phyloP scores from a whole-genome alignment of 1,140 invertebrate genomes.

The Lepidurus apus region DNA sequence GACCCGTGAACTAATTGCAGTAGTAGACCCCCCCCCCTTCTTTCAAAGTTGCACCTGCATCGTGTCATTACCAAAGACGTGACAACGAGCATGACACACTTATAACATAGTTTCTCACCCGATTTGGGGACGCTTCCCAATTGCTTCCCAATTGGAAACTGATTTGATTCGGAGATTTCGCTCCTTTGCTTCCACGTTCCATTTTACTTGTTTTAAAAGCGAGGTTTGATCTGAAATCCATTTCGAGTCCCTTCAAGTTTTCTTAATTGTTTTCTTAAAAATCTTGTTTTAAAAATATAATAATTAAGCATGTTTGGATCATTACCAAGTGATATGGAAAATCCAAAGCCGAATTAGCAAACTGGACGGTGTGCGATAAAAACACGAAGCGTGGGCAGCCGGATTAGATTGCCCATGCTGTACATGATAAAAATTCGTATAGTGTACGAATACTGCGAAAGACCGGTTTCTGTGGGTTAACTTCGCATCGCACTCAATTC shows the following conservation, averaged over 20 bases:
- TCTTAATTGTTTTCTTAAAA: neutral
- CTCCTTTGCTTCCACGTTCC: too few relatives aligned
- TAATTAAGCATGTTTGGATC: neutral
- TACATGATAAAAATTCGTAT: neutral
- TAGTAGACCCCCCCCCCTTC: neutral
- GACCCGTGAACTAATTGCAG: conserved; percentile 11
- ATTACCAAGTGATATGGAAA: neutral
- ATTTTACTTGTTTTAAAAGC: too few relatives aligned
- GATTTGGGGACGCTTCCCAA: neutral
- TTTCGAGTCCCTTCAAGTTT: neutral
- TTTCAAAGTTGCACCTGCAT: neutral
- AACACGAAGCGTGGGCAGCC: neutral
- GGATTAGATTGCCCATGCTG: neutral
- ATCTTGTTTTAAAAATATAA: too few relatives aligned
- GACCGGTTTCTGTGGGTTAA: neutral
- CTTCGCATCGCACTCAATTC: neutral
- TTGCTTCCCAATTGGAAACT: neutral
- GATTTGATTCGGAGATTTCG: neutral
- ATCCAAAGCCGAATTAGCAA: neutral
- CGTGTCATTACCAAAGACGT: neutral
- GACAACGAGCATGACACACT: neutral
- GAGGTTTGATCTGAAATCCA: neutral
- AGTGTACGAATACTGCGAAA: neutral
- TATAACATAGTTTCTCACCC: neutral
- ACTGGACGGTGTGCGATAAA: neutral